These are phyloP conservation scores for Metopolophium dirhodum DNA, from an alignment of 1,140 invertebrate species.

Conservation along the genomic window DNA sequence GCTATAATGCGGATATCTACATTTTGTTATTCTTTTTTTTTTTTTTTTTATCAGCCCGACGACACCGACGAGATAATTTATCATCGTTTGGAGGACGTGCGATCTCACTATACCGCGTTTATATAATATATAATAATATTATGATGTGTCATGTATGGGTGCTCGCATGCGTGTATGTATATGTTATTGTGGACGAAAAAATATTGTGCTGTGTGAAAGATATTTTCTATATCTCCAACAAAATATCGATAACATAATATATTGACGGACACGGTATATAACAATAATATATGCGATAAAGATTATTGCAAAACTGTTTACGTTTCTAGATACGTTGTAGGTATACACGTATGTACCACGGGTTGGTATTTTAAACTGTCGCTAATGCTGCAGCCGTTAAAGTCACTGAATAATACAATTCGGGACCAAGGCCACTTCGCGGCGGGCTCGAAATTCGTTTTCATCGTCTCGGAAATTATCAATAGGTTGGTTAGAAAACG, in stretches of 20 bases:
- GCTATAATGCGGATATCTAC: not conserved
- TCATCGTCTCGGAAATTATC: not conserved
- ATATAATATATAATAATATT: not conserved
- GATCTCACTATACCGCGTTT: not conserved
- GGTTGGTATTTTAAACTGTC: not conserved
- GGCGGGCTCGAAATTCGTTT: not conserved
- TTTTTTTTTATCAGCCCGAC: not conserved
- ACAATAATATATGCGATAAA: not conserved
- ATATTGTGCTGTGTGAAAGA: not conserved
- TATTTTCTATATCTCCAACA: not conserved
- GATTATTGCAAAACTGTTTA: not conserved
- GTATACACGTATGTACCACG: not conserved
- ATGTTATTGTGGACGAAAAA: not conserved
- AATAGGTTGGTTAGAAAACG: too few relatives aligned
- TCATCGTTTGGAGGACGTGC: not conserved
- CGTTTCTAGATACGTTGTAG: not conserved
- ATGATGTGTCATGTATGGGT: slow-evolving; percentile 15
- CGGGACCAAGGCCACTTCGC: not conserved
- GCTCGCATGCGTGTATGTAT: not conserved
- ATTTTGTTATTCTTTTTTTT: not conserved
- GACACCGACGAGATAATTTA: not conserved
- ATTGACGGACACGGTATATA: not conserved
- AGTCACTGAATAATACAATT: not conserved
- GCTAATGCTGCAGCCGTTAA: not conserved
- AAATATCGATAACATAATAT: not conserved